These are phyloP conservation scores for Cataglyphis altisquamis DNA, from an alignment of 2,888 invertebrate genomes.

Conservation along the genomic window DNA sequence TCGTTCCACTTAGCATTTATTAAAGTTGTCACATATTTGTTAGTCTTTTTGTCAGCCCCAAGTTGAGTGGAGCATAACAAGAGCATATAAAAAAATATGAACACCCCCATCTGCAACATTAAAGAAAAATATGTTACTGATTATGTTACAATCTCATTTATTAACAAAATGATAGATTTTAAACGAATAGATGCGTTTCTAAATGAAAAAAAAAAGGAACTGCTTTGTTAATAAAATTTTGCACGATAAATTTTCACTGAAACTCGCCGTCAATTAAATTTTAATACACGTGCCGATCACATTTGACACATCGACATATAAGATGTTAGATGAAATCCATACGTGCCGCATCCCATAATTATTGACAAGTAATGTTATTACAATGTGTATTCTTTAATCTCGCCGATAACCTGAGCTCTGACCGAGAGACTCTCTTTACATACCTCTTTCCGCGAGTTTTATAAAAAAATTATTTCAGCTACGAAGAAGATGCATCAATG, in stretches of 20 bases:
- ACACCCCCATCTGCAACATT: slow-evolving; percentile 75
- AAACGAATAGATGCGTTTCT: neutral
- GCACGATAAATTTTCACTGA: slow-evolving; percentile 14
- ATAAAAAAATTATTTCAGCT: slow-evolving; percentile 67
- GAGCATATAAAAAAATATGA: slow-evolving; percentile 72
- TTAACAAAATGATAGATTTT: neutral
- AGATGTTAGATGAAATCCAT: neutral
- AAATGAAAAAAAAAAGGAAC: neutral
- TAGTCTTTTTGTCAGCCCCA: slow-evolving; percentile 87
- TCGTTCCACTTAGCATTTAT: slow-evolving; percentile 98
- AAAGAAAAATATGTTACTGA: neutral
- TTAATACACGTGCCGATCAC: neutral
- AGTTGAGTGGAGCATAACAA: slow-evolving; percentile 63
- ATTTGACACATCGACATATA: neutral
- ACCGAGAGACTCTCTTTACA: slow-evolving; percentile 24
- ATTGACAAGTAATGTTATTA: neutral
- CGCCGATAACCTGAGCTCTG: neutral
- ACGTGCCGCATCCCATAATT: neutral
- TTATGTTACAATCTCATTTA: neutral
- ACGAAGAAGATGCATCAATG: slow-evolving; percentile 64
- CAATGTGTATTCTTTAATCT: neutral
- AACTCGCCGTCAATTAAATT: neutral
- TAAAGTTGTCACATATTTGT: slow-evolving; percentile 94
- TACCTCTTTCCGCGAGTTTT: slow-evolving; percentile 74
- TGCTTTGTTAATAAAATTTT: neutral